Base-by-base conservation (phyloP, 2,797 vertebrate species). In the Luscinia luscinia region DNA sequence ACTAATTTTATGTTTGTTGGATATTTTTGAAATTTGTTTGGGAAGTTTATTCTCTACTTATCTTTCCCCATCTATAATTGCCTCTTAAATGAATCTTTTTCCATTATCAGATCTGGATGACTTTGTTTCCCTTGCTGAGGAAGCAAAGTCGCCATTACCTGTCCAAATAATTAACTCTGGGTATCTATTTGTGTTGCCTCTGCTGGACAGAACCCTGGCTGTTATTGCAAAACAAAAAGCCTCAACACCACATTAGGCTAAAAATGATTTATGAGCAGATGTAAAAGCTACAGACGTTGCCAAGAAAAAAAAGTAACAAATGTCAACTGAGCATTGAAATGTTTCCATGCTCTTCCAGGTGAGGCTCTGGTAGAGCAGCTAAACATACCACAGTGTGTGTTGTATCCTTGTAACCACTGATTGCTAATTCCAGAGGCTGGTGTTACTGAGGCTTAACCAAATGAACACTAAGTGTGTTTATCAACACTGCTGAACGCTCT, bases 371-470 rank as follows among this genome's bases (percentile, higher is more conserved):
- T 34, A 76, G 83, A 90, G 70, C 41, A 87, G 40, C 21, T 59
- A 43, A 89, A 84, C 4, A 15, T 26, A 49, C 24, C 43, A 3
- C 34, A 43, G 7, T 30, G 12, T 34, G 52, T 54, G 22, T 22
- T 68, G 49, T 15, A n/a, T 36, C 69, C 59, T 61, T 89, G 52
- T 79, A 90, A 70, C 8, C 45, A 34, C 43, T 21, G 34, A 48
- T 20, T 46, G 62, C 55, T 72, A 46, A 88, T 82, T 91, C 90
- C 78, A 90, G 76, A 67, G 77, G 70, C 73, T 87, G n/a, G 4
- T 54, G 85, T 67, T 88, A 46, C 69, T 69, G 81, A 82, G 79
- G 68, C 84, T 82, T 78, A 73, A 88, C 69, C 73, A 91, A 95
- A 94, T 28, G 78, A 93, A 73, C 87, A 36, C 17, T 48, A 30